These are phyloP conservation scores for Threskiornis aethiopicus DNA, from an alignment of 2,797 vertebrate genomes.

Conservation along the genomic window DNA sequence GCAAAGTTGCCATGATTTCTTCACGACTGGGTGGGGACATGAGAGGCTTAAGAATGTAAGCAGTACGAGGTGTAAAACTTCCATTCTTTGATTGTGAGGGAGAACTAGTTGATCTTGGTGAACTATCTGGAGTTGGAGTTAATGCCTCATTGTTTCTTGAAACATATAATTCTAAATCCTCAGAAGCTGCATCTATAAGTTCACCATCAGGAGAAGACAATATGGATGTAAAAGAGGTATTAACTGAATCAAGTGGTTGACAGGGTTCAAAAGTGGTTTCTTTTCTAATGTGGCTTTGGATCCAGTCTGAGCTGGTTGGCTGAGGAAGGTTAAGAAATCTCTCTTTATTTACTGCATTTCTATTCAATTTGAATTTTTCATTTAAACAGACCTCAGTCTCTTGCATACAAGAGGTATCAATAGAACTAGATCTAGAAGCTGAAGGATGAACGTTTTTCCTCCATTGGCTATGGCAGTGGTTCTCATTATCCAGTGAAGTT, in stretches of 20 bases:
- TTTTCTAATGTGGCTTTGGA: constrained; percentile 80
- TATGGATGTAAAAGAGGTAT: constrained; percentile 81
- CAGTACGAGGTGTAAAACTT: constrained; percentile 82
- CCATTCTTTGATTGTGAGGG: constrained; percentile 87
- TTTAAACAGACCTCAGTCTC: constrained; percentile 69
- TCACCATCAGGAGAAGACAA: constrained; percentile 82
- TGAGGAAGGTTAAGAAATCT: constrained; percentile 87
- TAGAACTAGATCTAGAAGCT: constrained; percentile 72
- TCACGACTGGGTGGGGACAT: constrained; percentile 97
- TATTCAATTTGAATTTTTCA: constrained; percentile 74
- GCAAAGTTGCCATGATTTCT: constrained; percentile 91
- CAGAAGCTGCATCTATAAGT: constrained; percentile 83
- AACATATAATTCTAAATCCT: constrained; percentile 83
- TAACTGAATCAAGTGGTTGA: constrained; percentile 82
- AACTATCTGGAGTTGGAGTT: constrained; percentile 92
- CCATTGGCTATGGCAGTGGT: constrained; percentile 68
- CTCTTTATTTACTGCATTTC: constrained; percentile 78
- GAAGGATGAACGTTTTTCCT: constrained; percentile 74
- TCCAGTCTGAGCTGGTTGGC: constrained; percentile 79
- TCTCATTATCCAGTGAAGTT: constrained; percentile 76
- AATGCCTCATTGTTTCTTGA: constrained; percentile 82
- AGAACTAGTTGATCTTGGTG: constrained; percentile 91
- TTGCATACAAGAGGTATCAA: constrained; percentile 75
- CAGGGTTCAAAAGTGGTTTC: constrained; percentile 78
- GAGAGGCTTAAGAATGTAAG: constrained; percentile 92